Base-by-base conservation (phyloP, 37 sponge, comb jelly and placozoan species). In the Petrosia ficiformis region DNA sequence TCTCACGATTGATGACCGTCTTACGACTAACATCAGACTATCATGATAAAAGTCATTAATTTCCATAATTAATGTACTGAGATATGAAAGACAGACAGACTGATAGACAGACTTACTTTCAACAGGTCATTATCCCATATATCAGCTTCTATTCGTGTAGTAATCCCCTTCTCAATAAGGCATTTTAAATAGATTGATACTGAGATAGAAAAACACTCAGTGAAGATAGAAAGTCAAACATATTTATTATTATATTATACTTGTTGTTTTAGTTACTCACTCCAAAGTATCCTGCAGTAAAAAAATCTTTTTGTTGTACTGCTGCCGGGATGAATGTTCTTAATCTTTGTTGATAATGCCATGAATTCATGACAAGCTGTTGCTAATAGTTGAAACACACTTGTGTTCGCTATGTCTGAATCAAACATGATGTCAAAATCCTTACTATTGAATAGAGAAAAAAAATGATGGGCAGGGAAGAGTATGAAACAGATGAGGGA, bases 341-440 rank as follows among this genome's bases (percentile, higher is more conserved):
- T 33, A 24, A 1, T 6, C n/a, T 22, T 31, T 71, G 29, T 61
- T 2, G 86, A 85, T 25, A 79, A 39, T 41, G 72, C 42, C 36
- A 57, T 39, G 42, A 85, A 26, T 6, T 67, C 68, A 24, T 74
- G 57, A 42, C 80, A 85, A 38, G 86, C 86, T n/a, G 65, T 39
- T 68, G 77, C 74, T 36, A 85, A 35, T 37, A 85, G n/a, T 30
- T 25, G 30, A 74, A 85, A 85, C 42, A 85, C 80, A 41, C 74
- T 64, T 0, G 30, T 42, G 32, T 10, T 73, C 29, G n/a, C 21
- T 25, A 69, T 70, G 24, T 28, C 70, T 6, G 68, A 31, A 5
- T 44, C 78, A 52, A 54, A 77, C 74, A 56, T 54, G n/a, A 85
- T 59, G 19, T 42, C 26, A 38, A 85, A 85, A 44, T 85, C 86